A percentile compares a stretch with the other conserved stretches of the same genome.
These are phyloP conservation scores for Petrolisthes cinctipes DNA, from an alignment of 2,888 invertebrate genomes.

Conservation along the genomic window DNA sequence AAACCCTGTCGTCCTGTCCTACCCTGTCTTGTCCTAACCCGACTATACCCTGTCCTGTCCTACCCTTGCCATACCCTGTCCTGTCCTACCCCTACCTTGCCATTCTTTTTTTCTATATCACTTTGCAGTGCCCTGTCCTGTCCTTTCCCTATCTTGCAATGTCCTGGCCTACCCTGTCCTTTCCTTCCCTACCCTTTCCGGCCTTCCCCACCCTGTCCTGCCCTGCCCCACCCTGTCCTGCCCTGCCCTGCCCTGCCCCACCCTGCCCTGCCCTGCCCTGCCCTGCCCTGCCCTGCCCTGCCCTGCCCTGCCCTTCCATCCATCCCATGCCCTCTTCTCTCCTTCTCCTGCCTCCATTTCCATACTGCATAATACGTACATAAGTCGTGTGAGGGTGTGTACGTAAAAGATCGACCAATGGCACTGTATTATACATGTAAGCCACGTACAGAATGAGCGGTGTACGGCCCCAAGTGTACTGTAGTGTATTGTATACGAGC, in stretches of 20 bases:
- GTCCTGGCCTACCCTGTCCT: too few relatives aligned
- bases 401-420: too few relatives aligned
- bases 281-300: background rate
- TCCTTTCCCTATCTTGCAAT: background rate
- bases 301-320: too few relatives aligned
- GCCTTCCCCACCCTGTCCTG: too few relatives aligned
- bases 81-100: background rate
- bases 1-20: background rate
- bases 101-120: background rate
- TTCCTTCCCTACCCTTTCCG: too few relatives aligned
- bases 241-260: background rate
- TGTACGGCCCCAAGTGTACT: too few relatives aligned
- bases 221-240: background rate
- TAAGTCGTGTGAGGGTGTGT: background rate
- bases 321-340: too few relatives aligned
- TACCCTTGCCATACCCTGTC: background rate
- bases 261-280: background rate
- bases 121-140: background rate
- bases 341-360: background rate
- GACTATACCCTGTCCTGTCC: background rate
- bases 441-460: too few relatives aligned
- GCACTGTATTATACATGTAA: too few relatives aligned
- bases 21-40: background rate
- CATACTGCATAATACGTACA: conserved; percentile 9
- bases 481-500: too few relatives aligned